Base-by-base conservation (phyloP, 2,888 invertebrate species). In the Agapostemon virescens region DNA sequence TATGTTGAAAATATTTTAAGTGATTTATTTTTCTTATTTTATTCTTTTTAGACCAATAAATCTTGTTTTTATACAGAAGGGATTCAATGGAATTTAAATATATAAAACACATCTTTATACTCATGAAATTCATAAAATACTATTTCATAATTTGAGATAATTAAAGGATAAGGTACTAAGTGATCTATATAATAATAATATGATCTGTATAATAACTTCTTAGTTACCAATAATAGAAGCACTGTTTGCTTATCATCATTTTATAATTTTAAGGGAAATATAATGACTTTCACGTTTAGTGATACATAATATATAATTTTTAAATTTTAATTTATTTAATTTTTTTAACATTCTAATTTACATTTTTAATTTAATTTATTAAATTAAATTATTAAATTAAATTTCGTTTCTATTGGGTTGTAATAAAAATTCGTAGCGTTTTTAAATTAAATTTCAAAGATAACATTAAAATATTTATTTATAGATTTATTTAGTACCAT, bases 1-100 rank as follows among this genome's bases (percentile, higher is more conserved):
- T 49, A 49, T 49, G n/a, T n/a, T 1, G 11, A 52, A 52, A 52
- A 52, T 52, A 52, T 52, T 52, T 52, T 11, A 52, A 52, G 4
- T 52, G 52, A 52, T 23, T 52, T 52, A 52, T 52, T 52, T 52
- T 52, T 52, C 52, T 23, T 52, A 52, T 23, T 52, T 52, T 52
- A 52, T 52, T 52, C 52, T 52, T 38, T 36, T n/a, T 30, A 74
- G 13, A 38, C 36, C 4, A 64, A 61, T 49, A 61, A 49, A 40
- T 36, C 36, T 20, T 23, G 1, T 30, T 33, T 20, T 40, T 6
- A 42, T 66, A 69, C 30, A 55, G 7, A 70, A 52, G 4, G 23
- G 52, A 52, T 23, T 52, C 23, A 4, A 23, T 52, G 52, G 52
- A 52, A 23, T 52, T 52, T 5, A 52, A 52, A 23, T 52, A 52